A percentile compares a stretch with the other conserved stretches of the same genome.
Evolutionary conservation across 1,140 invertebrate genomes (phyloP).

Genomic region (Neomicropteryx cornuta): DNA sequence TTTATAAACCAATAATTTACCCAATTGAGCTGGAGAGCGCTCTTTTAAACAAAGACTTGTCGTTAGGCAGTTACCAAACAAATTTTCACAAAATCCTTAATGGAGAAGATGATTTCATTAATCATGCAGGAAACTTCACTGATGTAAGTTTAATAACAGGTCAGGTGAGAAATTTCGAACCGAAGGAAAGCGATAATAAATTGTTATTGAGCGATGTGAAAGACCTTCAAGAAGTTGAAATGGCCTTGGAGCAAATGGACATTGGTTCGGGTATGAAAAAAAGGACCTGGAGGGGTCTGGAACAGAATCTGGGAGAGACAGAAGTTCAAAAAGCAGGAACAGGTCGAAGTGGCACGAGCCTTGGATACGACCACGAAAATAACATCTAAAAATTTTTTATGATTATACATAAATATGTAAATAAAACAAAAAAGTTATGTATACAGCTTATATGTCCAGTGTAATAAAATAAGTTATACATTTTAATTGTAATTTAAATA

Average conservation of each 20-base stretch:
- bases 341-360: constrained; percentile 53
- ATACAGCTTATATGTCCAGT: too few relatives aligned
- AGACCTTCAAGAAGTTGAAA: constrained; percentile 25
- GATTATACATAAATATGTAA: too few relatives aligned
- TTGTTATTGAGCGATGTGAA: constrained; percentile 20
- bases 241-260: constrained; percentile 42
- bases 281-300: constrained; percentile 61
- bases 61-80: constrained; percentile 51
- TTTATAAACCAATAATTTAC: constrained; percentile 82
- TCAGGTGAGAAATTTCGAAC: constrained; percentile 39
- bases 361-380: constrained; percentile 41
- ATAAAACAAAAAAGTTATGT: too few relatives aligned
- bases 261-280: constrained; percentile 46
- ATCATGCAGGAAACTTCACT: constrained; percentile 35
- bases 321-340: constrained; percentile 45
- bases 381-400: too few relatives aligned
- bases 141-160: constrained; percentile 64
- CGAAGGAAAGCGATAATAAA: constrained; percentile 17
- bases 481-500: too few relatives aligned
- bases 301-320: constrained; percentile 57
- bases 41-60: constrained; percentile 47
- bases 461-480: too few relatives aligned
- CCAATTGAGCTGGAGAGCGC: constrained; percentile 89
- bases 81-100: constrained; percentile 69
- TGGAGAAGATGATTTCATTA: constrained; percentile 44